Conservation (phyloP, 2,888 invertebrate genomes). For the Lucinisca nassula region DNA sequence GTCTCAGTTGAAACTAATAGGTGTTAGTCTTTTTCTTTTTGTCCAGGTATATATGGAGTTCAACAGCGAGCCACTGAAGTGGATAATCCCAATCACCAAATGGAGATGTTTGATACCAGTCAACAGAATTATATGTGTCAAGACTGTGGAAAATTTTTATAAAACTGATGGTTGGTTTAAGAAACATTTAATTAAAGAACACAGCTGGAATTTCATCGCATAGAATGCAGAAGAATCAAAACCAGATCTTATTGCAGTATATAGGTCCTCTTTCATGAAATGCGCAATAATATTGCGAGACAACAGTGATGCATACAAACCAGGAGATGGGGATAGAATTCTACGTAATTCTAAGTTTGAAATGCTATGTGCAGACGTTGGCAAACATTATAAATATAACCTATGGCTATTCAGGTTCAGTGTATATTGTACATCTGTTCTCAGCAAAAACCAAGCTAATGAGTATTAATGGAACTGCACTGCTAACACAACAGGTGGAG, state of each 20-base stretch:
- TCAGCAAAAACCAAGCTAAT: background rate
- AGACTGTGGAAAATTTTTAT: background rate
- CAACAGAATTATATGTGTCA: background rate
- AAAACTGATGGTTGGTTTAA: constrained; percentile 4
- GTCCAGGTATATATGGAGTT: background rate
- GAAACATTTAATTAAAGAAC: background rate
- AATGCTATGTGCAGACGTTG: background rate
- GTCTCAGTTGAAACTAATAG: too few species aligned
- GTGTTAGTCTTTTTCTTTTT: too few species aligned
- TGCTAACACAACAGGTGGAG: background rate
- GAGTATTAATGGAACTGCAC: background rate
- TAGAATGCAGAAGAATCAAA: background rate
- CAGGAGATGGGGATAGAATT: constrained; percentile 1
- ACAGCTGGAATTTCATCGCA: background rate
- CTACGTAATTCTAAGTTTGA: background rate
- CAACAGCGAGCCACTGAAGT: background rate
- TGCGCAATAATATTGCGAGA: background rate
- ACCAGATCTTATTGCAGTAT: background rate
- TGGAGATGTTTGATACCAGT: background rate
- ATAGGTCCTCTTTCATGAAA: constrained; percentile 1
- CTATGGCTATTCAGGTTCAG: background rate
- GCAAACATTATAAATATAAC: background rate
- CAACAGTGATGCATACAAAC: background rate
- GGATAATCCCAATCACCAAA: background rate
- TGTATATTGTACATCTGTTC: background rate